A percentile compares a stretch with the other conserved stretches of the same genome.
Evolutionary conservation across 2,113 vertebrate species (phyloP).

Genomic region (Tragelaphus imberbis): DNA sequence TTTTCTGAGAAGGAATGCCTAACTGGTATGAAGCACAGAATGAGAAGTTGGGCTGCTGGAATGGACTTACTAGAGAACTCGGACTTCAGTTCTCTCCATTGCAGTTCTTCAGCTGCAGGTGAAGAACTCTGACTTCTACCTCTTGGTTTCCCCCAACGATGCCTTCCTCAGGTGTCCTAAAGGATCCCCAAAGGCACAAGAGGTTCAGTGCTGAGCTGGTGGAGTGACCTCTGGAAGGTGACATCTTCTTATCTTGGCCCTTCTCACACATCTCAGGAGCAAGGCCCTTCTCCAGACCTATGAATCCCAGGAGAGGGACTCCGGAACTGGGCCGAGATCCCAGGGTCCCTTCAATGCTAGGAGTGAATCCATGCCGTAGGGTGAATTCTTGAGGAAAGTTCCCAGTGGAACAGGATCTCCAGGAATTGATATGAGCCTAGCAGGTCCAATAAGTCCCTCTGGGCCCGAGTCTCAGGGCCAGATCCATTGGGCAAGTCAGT

Average conservation of each 20-base stretch:
- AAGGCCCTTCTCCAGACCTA: neutral
- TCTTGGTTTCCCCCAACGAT: accelerated
- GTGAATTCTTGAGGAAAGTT: neutral
- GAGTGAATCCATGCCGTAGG: neutral
- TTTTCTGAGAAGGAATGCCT: neutral
- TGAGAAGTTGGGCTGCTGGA: neutral
- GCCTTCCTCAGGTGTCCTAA: neutral
- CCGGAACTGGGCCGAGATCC: accelerated
- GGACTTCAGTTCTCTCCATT: neutral
- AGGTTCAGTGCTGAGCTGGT: neutral
- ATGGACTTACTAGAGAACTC: accelerated
- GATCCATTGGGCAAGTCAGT: neutral
- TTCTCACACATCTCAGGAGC: neutral
- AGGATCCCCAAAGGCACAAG: neutral
- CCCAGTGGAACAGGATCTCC: neutral
- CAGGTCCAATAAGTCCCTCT: no score
- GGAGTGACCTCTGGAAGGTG: neutral
- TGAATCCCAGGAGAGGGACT: neutral
- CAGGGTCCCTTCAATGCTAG: no score
- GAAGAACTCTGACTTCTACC: neutral
- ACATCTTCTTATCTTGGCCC: neutral
- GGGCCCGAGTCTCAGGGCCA: neutral
- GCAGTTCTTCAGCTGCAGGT: neutral
- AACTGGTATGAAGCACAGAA: neutral
- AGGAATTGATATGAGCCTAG: neutral